Evolutionary conservation across 2,113 vertebrate genomes (phyloP), one percentile per base, ranked within the genome.

Genomic region (Odocoileus hemionus): DNA sequence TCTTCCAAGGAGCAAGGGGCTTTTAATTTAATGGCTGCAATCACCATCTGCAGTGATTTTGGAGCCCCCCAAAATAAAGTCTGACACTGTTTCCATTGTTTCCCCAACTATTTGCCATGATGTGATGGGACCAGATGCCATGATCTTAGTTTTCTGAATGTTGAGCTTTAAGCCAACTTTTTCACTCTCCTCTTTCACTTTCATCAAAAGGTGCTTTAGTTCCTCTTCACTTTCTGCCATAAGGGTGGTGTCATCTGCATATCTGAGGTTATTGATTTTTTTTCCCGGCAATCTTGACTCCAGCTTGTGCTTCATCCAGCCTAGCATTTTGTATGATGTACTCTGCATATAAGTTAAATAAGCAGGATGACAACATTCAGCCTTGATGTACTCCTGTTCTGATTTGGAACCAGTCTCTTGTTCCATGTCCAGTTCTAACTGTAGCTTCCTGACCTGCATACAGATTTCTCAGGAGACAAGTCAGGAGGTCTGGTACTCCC

Each of bases 61-160:
- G 64, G 33, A 67, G 33, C 7, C 33, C 16, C 1, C 0, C 0
- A 67, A 67, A 36, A 67, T n/a, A n/a, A 64, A 64, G 61, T 67
- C 33, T 67, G 16, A 19, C 64, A 67, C 17, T 67, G 33, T 67
- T 67, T n/a, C 64, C 33, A 67, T n/a, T 67, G 33, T 67, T 67
- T 67, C 33, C 16, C 33, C 33, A 67, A 13, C 47, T 50, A 50
- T 67, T 19, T 67, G 33, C 64, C 33, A 67, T 67, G 8, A 67
- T 5, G 2, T 67, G 33, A 67, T n/a, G 33, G 61, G 16, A 67
- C 61, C 3, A 5, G 33, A 67, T n/a, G 7, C 61, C 16, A 19
- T 64, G 61, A 64, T 10, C 64, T 67, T 67, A 36, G 16, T 67
- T 67, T 67, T 36, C 33, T 21, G 33, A 67, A 67, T n/a, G 17